Conservation (phyloP, 2,888 invertebrate genomes). For the Lepidocyrtinus sp. region DNA sequence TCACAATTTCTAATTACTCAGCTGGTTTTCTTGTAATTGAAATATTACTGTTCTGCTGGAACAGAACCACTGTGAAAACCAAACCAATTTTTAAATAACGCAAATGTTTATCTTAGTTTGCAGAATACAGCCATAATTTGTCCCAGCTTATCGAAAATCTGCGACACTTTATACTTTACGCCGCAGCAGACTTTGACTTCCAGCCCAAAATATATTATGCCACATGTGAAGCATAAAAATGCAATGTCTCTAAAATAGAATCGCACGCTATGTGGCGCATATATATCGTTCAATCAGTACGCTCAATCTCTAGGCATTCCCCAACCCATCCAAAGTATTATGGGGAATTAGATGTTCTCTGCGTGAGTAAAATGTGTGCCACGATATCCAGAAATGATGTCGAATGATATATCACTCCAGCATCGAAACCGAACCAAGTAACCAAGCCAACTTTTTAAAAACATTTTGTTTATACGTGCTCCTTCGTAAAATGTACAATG, state of each 20-base stretch:
- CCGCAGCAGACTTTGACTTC: background rate
- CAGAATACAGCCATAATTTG: background rate
- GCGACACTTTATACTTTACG: too few species aligned
- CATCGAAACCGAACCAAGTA: background rate
- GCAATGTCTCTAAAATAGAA: too few species aligned
- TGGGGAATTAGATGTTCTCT: background rate
- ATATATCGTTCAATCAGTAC: background rate
- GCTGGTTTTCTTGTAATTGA: too few species aligned
- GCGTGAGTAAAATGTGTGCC: slow-evolving; percentile 7
- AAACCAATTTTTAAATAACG: background rate
- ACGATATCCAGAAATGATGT: background rate
- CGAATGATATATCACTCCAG: background rate
- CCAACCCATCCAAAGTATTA: background rate
- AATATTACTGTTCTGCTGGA: background rate
- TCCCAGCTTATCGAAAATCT: background rate
- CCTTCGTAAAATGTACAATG: background rate
- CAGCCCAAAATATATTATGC: background rate
- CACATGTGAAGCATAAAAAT: background rate
- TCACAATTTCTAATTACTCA: background rate
- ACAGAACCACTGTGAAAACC: background rate
- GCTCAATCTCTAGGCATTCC: too few species aligned
- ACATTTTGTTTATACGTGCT: slow-evolving; percentile 2
- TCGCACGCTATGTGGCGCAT: background rate
- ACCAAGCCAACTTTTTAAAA: too few species aligned
- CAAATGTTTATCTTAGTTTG: background rate